These are phyloP conservation scores for Aphidius ervi DNA, from an alignment of 1,140 invertebrate genomes.

Conservation along the genomic window DNA sequence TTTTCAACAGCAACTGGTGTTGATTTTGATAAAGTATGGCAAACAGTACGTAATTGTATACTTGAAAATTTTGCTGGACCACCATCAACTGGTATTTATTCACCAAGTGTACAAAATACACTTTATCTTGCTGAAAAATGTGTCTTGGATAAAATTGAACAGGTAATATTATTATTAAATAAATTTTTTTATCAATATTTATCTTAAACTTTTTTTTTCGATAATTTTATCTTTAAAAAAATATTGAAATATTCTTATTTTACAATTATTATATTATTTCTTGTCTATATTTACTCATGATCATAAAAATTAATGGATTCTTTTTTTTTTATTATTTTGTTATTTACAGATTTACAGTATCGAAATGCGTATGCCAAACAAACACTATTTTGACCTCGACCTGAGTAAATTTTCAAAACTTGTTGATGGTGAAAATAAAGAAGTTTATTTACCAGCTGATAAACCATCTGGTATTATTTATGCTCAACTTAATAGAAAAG, in stretches of 20 bases:
- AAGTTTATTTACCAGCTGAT: slow-evolving; percentile 70
- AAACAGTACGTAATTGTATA: slow-evolving; percentile 64
- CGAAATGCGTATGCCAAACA: slow-evolving; percentile 74
- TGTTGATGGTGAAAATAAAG: slow-evolving; percentile 58
- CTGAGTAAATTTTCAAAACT: slow-evolving; percentile 64
- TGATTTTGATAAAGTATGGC: slow-evolving; percentile 64
- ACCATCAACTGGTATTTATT: slow-evolving; percentile 62
- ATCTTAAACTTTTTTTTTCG: too few relatives aligned
- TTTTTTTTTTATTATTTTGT: slow-evolving; percentile 26
- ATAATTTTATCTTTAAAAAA: too few relatives aligned
- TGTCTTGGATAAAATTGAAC: slow-evolving; percentile 61
- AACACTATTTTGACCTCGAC: slow-evolving; percentile 72
- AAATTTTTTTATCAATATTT: too few relatives aligned
- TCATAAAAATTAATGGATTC: too few relatives aligned
- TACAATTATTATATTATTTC: too few relatives aligned
- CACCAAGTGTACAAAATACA: slow-evolving; percentile 73
- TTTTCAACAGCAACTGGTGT: slow-evolving; percentile 61
- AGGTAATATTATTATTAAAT: slow-evolving; percentile 40
- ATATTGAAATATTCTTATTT: too few relatives aligned
- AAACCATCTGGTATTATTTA: slow-evolving; percentile 74
- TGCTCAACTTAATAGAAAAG: slow-evolving; percentile 61
- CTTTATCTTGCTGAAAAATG: slow-evolving; percentile 65
- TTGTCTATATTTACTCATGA: too few relatives aligned
- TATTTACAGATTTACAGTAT: slow-evolving; percentile 60
- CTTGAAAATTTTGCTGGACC: slow-evolving; percentile 70